Base-by-base conservation (phyloP, 2,888 invertebrate species). In the Timandra comae region DNA sequence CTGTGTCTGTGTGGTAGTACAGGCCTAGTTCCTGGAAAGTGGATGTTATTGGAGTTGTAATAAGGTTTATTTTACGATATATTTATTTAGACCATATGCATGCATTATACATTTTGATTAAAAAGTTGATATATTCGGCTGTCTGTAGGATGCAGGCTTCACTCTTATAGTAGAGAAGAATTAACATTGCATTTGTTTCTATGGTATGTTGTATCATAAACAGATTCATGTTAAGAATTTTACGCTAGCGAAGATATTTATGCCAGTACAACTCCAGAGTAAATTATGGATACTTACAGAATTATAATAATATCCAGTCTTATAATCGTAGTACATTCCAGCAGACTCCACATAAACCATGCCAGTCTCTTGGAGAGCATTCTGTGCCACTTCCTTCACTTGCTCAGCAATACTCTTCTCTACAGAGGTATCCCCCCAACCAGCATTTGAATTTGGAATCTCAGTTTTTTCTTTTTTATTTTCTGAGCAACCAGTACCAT, bases 271-370 rank as follows among this genome's bases (percentile, higher is more conserved):
- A 6, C 1, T 16, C 4, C 3, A 6, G 16, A 16, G 16, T 16
- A 16, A 16, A 16, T 1, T 5, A 16, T n/a, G n/a, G n/a, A 26
- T 21, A 86, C 88, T 85, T 87, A 95, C 95, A 51, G 94, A 90
- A 85, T 95, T 94, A 65, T 96, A 96, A 79, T 96, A 96, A 78
- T 95, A 96, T 41, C 96, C 95, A 48, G 94, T 92, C 58, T 91
- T 92, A 51, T 92, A 93, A 74, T 96, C 95, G 72, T 95, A 96
- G 75, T 96, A 96, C 79, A 95, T 88, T 46, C 95, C 95, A 12
- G 93, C 93, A 2, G 92, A 93, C 60, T 93, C 91, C 47, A 96
- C 95, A 74, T 93, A 96, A 13, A 95, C 92, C 87, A 95, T 95
- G 9, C 93, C 93, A 27, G 89, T 89, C 48, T 93, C 88, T 52